phyloP scores from a whole-genome alignment of 2,888 invertebrate species.

The Heliconius hortense region DNA sequence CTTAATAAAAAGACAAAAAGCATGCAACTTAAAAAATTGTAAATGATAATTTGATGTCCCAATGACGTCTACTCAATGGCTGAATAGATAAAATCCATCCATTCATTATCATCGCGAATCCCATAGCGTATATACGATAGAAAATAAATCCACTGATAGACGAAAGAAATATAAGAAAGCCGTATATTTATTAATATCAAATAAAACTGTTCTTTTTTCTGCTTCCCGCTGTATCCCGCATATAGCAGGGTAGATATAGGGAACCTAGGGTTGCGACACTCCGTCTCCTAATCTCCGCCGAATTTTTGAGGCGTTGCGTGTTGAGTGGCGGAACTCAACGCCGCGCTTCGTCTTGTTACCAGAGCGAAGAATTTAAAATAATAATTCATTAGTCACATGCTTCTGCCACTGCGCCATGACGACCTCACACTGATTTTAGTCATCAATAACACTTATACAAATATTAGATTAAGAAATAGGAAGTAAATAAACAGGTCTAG shows the following conservation, averaged over 20 bases:
- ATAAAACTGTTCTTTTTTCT: background rate
- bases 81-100: background rate
- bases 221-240: no score
- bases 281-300: no score
- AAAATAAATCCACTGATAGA: background rate
- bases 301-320: no score
- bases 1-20: background rate
- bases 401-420: no score
- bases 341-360: no score
- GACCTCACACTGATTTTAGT: no score
- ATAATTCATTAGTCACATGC: no score
- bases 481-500: background rate
- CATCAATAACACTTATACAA: background rate
- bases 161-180: no score
- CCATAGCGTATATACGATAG: background rate
- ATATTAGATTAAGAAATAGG: background rate
- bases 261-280: no score
- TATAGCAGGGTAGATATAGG: no score
- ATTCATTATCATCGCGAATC: background rate
- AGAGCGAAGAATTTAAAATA: no score
- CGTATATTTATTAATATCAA: background rate
- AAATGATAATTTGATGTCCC: background rate
- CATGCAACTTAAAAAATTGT: background rate
- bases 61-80: background rate
- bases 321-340: no score